phyloP scores from a whole-genome alignment of 2,888 invertebrate genomes.

The Unio delphinus region DNA sequence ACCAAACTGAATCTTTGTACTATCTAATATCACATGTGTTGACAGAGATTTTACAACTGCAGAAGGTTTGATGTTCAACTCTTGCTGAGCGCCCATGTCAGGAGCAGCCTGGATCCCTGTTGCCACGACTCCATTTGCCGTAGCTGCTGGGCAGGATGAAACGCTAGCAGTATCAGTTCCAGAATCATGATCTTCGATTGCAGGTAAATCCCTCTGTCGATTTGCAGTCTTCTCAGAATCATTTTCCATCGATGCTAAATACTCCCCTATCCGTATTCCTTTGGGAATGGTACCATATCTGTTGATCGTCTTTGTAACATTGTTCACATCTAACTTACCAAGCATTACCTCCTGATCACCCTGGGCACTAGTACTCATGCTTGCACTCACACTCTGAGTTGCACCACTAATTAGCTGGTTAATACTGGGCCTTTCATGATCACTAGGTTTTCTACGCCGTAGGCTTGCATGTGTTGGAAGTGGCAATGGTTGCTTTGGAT shows the following conservation, averaged over 20 bases:
- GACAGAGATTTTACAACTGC: conserved; percentile 68
- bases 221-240: conserved; percentile 58
- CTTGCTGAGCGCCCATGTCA: conserved; percentile 55
- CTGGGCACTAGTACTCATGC: conserved; percentile 40
- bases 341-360: conserved; percentile 72
- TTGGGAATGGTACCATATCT: conserved; percentile 97
- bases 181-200: conserved; percentile 60
- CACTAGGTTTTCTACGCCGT: conserved; percentile 39
- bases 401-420: conserved; percentile 8
- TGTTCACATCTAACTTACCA: conserved; percentile 94
- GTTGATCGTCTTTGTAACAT: conserved; percentile 90
- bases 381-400: conserved; percentile 29
- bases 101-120: conserved; percentile 27
- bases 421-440: conserved; percentile 24
- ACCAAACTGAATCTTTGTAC: conserved; percentile 56
- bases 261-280: conserved; percentile 95
- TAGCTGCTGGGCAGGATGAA: conserved; percentile 51
- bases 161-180: conserved; percentile 63
- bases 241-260: conserved; percentile 85
- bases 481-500: conserved; percentile 60
- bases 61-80: conserved; percentile 65
- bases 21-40: conserved; percentile 58
- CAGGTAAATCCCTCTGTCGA: conserved; percentile 45
- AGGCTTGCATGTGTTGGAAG: conserved; percentile 54
- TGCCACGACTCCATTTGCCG: conserved; percentile 4